Evolutionary conservation across 2,888 invertebrate genomes (phyloP).

Genomic region (Sycophila texana): DNA sequence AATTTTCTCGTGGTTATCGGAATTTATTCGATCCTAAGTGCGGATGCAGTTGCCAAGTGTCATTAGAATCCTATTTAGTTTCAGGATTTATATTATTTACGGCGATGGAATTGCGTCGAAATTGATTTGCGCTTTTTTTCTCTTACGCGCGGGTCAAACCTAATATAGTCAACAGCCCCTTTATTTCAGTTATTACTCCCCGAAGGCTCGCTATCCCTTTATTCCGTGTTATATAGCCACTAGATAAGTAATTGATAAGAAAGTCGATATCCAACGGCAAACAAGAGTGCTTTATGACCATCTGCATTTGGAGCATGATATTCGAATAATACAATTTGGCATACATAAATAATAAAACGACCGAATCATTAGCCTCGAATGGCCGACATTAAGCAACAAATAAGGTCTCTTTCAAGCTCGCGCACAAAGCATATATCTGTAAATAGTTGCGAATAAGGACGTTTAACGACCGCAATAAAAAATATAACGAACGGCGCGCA

Average conservation of each 20-base stretch:
- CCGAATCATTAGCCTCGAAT: no score
- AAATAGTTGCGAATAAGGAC: no score
- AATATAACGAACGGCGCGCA: no score
- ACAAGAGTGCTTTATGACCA: not conserved
- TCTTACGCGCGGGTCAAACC: not conserved
- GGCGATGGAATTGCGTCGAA: no score
- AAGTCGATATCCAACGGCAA: not conserved
- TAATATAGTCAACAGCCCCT: constrained; percentile 15
- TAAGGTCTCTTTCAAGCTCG: no score
- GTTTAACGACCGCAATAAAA: no score
- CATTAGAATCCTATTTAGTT: not conserved
- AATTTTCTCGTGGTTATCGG: not conserved
- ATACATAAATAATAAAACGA: not conserved
- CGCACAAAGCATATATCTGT: no score
- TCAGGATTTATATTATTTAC: no score
- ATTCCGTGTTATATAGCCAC: constrained; percentile 14
- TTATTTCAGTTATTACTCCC: constrained; percentile 31
- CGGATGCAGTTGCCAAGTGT: not conserved
- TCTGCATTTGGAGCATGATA: not conserved
- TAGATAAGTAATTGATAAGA: constrained; percentile 49
- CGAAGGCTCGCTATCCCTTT: constrained; percentile 33
- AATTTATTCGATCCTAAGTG: not conserved
- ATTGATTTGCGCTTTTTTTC: not conserved
- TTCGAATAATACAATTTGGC: not conserved
- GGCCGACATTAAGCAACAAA: no score